Base-by-base conservation (phyloP, 2,113 vertebrate species). In the Hirundichthys speculiger region DNA sequence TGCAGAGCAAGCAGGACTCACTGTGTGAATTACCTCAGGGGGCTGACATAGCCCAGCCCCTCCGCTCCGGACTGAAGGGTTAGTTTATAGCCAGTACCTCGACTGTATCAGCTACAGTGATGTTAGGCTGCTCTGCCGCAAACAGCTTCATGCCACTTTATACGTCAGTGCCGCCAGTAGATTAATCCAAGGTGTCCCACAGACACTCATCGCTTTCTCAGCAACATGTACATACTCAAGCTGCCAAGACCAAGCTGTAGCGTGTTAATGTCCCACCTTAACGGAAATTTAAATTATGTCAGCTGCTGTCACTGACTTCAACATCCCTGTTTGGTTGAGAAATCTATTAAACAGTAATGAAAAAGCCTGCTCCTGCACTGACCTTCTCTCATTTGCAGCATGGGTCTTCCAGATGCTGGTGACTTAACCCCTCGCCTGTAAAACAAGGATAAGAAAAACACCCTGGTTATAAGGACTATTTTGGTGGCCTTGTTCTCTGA, bases 341-440 rank as follows among this genome's bases (percentile, higher is more conserved):
- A 66, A 80, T 74, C 74, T 64, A 74, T 81, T 81, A 76, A 22
- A 56, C 61, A 55, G 70, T 75, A 77, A 45, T 81, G 40, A 72
- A 81, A 84, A 71, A 59, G 57, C 24, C 20, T 78, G 73, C 78
- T 77, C 63, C 67, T 62, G 75, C 42, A 1, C 62, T 88, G 86
- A 91, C 81, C 80, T 87, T 59, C 61, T 53, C 75, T 87, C 54
- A 64, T 55, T 65, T 84, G 30, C 45, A 73, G 71, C 45, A 73
- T 70, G 54, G 69, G 82, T 19, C 78, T 79, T 83, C 82, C 70
- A 80, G 64, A 82, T 86, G 79, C 82, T 75, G 80, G 84, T 90
- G 89, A 90, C 83, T 88, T 89, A 88, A 90, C 82, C 84, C 74
- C 57, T 83, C 48, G 80, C 84, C 85, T 84, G 84, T 89, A 84